Conservation (phyloP, 1,140 invertebrate genomes). For the Drosophila malerkotliana region DNA sequence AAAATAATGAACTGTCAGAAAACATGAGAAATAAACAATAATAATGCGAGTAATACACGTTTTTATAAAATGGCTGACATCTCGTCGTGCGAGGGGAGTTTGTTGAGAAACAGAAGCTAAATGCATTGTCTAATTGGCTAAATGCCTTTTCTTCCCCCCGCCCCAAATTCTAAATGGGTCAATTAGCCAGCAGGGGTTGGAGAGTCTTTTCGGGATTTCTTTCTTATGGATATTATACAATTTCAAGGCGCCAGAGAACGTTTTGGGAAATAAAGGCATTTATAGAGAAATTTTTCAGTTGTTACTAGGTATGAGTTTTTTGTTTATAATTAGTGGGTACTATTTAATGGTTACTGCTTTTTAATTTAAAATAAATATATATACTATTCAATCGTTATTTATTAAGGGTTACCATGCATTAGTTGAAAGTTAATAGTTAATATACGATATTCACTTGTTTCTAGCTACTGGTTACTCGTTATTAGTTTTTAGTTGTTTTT, state of each 20-base stretch:
- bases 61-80: conserved; percentile 52
- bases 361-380: too few relatives aligned
- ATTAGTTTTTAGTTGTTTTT: too few relatives aligned
- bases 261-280: background rate
- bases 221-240: background rate
- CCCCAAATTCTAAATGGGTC: conserved; percentile 22
- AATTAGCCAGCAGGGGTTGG: conserved; percentile 17
- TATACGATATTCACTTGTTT: too few relatives aligned
- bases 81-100: conserved; percentile 18
- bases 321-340: too few relatives aligned
- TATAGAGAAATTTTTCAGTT: too few relatives aligned
- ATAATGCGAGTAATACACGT: conserved; percentile 48
- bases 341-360: too few relatives aligned
- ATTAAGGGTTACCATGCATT: too few relatives aligned
- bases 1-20: conserved; percentile 82
- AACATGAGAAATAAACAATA: conserved; percentile 74
- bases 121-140: conserved; percentile 17
- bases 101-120: conserved; percentile 8
- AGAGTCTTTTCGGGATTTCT: background rate
- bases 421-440: too few relatives aligned
- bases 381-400: too few relatives aligned
- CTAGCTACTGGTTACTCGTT: too few relatives aligned
- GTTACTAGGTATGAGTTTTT: too few relatives aligned
- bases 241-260: background rate
- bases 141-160: background rate